These are phyloP conservation scores for Drosophila sulfurigaster DNA, from an alignment of 1,140 invertebrate species.

Conservation along the genomic window DNA sequence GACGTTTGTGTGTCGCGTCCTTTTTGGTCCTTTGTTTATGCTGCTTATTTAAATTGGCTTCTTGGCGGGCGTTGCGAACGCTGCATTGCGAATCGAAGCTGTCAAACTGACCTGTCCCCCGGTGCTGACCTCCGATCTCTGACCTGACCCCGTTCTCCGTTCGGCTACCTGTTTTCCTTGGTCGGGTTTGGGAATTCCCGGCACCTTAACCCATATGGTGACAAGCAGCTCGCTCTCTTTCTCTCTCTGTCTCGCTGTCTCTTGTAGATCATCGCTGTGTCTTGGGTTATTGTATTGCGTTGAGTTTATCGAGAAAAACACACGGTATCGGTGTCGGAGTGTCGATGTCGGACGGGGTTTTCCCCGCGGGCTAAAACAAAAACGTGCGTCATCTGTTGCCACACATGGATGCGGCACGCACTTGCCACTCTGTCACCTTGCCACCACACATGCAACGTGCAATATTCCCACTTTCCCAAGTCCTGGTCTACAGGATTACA, in stretches of 20 bases:
- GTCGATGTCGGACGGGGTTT: conserved; percentile 36
- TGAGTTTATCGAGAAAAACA: conserved; percentile 53
- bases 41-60: conserved; percentile 84
- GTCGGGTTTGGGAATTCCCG: conserved; percentile 60
- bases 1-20: neutral
- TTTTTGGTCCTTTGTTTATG: conserved; percentile 75
- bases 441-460: conserved; percentile 1
- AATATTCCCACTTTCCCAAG: neutral
- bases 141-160: neutral
- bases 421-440: conserved; percentile 1
- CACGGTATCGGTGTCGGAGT: neutral
- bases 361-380: conserved; percentile 21
- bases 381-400: conserved; percentile 64
- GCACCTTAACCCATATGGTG: conserved; percentile 67
- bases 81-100: conserved; percentile 7
- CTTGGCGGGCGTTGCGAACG: conserved; percentile 71
- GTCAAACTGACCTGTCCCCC: neutral
- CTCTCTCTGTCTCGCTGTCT: conserved; percentile 8
- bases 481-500: conserved; percentile 22
- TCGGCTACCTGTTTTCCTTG: conserved; percentile 38
- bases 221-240: conserved; percentile 17
- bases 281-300: conserved; percentile 39
- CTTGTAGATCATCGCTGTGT: conserved; percentile 52
- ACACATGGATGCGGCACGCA: conserved; percentile 16
- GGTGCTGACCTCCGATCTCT: conserved; percentile 6